These are phyloP conservation scores for Hymenopus coronatus DNA, from an alignment of 2,888 invertebrate genomes.

Conservation along the genomic window DNA sequence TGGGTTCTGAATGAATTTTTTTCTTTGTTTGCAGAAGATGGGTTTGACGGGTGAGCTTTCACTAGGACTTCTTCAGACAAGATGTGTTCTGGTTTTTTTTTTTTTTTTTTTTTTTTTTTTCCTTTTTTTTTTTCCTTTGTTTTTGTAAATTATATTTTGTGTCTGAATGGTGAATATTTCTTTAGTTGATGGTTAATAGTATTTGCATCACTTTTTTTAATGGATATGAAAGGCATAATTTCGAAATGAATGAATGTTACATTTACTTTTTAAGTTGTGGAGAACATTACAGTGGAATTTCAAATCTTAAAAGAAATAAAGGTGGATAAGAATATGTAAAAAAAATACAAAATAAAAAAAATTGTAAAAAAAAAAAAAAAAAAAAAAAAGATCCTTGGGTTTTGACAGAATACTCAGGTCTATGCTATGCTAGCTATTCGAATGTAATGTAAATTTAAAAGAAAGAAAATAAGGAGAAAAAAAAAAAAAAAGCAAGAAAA, in stretches of 20 bases:
- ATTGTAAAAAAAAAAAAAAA: constrained; percentile 15
- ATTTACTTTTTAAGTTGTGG: constrained; percentile 12
- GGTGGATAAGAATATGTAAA: constrained; percentile 17
- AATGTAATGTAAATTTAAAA: constrained; percentile 18
- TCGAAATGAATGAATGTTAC: constrained; percentile 12
- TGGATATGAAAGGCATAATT: not conserved
- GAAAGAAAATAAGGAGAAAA: not conserved
- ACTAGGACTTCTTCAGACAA: constrained; percentile 1
- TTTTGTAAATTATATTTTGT: constrained; percentile 2
- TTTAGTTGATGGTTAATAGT: constrained; percentile 5
- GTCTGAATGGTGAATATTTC: constrained; percentile 4
- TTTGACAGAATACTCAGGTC: constrained; percentile 26
- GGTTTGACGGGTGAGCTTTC: constrained; percentile 13
- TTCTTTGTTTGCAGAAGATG: constrained; percentile 15
- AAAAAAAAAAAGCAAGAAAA: constrained; percentile 8
- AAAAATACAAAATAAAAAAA: not conserved
- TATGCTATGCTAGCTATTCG: constrained; percentile 18
- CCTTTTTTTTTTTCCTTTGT: not conserved
- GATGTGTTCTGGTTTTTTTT: constrained; percentile 5
- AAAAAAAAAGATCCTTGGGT: constrained; percentile 22
- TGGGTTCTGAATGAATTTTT: constrained; percentile 17
- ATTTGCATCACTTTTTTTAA: constrained; percentile 12
- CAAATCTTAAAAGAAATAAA: constrained; percentile 7
- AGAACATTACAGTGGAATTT: constrained; percentile 9
- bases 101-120: no score